A percentile compares a stretch with the other conserved stretches of the same genome.
These are phyloP conservation scores for Myotis davidii DNA, from an alignment of 2,113 vertebrate species.

Conservation along the genomic window DNA sequence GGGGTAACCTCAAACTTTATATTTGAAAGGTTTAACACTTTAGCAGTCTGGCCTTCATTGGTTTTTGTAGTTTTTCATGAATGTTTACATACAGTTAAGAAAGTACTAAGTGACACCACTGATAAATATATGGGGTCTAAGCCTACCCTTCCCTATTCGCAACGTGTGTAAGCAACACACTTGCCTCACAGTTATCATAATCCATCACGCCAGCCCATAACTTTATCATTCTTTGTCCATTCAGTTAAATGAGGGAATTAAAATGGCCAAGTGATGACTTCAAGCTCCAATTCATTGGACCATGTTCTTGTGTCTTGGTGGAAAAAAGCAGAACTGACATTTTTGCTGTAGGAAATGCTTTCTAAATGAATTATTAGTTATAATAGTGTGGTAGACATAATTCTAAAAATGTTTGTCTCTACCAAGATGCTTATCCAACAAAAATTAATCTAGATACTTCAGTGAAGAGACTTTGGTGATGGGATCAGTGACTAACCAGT, in stretches of 20 bases:
- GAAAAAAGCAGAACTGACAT: neutral
- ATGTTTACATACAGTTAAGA: neutral
- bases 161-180: neutral
- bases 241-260: neutral
- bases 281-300: neutral
- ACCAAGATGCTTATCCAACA: neutral
- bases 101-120: neutral
- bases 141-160: neutral
- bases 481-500: neutral
- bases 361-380: neutral
- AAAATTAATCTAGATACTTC: neutral
- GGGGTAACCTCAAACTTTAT: neutral
- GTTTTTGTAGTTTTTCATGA: neutral
- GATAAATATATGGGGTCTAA: neutral
- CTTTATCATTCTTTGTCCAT: neutral
- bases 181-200: neutral
- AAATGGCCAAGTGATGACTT: neutral
- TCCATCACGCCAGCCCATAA: neutral
- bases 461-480: neutral
- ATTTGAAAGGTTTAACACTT: neutral
- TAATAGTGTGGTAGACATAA: neutral
- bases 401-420: neutral
- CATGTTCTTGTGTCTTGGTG: neutral
- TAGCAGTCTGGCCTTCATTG: neutral
- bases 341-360: neutral